Evolutionary conservation across 2,797 vertebrate genomes (phyloP).

Genomic region (Falco berigora): DNA sequence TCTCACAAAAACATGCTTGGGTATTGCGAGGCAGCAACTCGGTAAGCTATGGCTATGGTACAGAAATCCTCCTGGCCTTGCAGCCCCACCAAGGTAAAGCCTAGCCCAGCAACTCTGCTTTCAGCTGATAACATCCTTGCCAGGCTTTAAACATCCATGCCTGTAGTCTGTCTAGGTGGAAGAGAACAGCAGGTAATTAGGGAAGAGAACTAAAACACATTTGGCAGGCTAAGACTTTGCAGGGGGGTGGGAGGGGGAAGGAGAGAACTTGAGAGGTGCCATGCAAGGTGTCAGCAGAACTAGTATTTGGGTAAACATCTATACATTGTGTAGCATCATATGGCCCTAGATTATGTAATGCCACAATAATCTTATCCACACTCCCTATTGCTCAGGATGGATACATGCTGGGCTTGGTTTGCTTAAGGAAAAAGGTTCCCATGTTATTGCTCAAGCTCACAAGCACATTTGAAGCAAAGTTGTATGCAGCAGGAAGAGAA

Average conservation of each 20-base stretch:
- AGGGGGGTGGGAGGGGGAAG: background rate
- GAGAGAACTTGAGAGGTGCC: background rate
- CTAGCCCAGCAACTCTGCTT: background rate
- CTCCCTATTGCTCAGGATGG: background rate
- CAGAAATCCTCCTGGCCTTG: background rate
- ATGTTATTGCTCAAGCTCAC: background rate
- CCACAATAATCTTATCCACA: background rate
- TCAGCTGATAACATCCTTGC: background rate
- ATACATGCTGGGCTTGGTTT: background rate
- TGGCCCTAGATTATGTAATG: background rate
- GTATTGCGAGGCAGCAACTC: background rate
- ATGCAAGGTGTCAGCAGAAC: background rate
- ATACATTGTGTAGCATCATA: background rate
- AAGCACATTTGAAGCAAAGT: background rate
- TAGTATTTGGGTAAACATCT: background rate
- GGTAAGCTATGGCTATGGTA: background rate
- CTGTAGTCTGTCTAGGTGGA: background rate
- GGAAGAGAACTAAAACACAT: background rate
- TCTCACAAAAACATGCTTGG: background rate
- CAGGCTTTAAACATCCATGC: background rate
- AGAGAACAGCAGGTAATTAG: background rate
- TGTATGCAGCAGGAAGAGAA: background rate
- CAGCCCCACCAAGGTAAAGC: background rate
- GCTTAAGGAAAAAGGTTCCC: background rate
- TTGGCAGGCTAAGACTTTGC: background rate